These are phyloP conservation scores for Ciconia boyciana DNA, from an alignment of 2,113 vertebrate species.

Conservation along the genomic window DNA sequence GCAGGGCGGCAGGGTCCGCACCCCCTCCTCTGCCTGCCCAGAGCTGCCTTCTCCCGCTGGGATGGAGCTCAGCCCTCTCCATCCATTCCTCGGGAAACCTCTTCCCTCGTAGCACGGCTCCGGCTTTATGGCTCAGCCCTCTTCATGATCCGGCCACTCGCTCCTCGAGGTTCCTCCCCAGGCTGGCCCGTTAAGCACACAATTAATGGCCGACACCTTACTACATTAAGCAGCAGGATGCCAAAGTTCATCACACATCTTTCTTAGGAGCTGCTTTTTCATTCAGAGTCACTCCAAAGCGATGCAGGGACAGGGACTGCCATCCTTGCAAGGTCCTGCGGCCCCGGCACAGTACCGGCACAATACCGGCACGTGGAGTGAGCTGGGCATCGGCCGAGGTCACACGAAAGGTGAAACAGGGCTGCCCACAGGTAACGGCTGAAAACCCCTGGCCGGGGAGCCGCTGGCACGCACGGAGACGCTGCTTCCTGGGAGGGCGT, in stretches of 20 bases:
- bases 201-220: neutral
- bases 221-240: neutral
- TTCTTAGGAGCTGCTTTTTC: neutral
- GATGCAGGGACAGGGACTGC: neutral
- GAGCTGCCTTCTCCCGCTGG: neutral
- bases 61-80: neutral
- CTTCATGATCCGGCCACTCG: rapidly evolving
- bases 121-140: neutral
- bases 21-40: neutral
- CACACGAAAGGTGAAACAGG: neutral
- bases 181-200: neutral
- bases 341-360: too few species aligned
- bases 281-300: neutral
- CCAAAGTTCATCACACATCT: neutral
- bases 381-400: neutral
- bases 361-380: rapidly evolving
- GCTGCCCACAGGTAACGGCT: neutral
- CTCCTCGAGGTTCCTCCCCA: neutral
- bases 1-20: neutral
- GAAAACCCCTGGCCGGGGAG: neutral
- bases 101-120: rapidly evolving
- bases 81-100: neutral
- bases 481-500: neutral
- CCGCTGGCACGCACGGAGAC: rapidly evolving
- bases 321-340: neutral